Percentiles rank a stretch among this genome's conserved stretches.
These are phyloP conservation scores for Heliopora coerulea DNA, from an alignment of 92 coral and sea anemone species.

Conservation along the genomic window DNA sequence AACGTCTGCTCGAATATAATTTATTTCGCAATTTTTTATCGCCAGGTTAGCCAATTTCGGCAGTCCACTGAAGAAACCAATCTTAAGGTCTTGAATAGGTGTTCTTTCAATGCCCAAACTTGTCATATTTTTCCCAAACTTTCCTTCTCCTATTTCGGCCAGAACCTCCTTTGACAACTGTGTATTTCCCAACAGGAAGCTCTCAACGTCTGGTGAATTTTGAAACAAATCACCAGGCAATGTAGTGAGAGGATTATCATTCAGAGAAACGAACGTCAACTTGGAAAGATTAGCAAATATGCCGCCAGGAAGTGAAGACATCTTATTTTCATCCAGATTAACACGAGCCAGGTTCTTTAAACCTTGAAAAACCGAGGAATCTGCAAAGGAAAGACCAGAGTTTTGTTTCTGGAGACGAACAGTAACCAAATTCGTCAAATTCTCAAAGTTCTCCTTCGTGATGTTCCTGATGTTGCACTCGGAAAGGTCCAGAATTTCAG, in stretches of 20 bases:
- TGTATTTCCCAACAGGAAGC: neutral
- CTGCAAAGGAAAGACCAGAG: no score
- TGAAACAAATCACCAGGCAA: slow-evolving; percentile 9
- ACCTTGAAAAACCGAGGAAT: slow-evolving; percentile 5
- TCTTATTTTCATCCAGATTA: neutral
- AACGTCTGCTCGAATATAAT: slow-evolving; percentile 13
- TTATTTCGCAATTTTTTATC: neutral
- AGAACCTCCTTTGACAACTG: neutral
- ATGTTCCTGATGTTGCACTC: slow-evolving; percentile 5
- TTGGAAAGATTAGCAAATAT: slow-evolving; percentile 11
- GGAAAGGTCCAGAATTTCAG: neutral
- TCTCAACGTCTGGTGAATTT: neutral
- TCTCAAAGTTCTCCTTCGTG: neutral
- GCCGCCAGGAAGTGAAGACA: neutral
- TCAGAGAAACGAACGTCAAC: neutral
- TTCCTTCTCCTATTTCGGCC: slow-evolving; percentile 2
- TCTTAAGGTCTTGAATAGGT: neutral
- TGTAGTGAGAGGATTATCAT: neutral
- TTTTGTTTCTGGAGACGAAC: neutral
- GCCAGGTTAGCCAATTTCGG: neutral
- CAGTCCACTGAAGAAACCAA: neutral
- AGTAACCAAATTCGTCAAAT: neutral
- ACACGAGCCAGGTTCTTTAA: neutral
- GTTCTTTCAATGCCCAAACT: neutral
- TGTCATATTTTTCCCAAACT: neutral